Base-by-base conservation (phyloP, 2,797 vertebrate genomes). In the Halcyon leucocephala region DNA sequence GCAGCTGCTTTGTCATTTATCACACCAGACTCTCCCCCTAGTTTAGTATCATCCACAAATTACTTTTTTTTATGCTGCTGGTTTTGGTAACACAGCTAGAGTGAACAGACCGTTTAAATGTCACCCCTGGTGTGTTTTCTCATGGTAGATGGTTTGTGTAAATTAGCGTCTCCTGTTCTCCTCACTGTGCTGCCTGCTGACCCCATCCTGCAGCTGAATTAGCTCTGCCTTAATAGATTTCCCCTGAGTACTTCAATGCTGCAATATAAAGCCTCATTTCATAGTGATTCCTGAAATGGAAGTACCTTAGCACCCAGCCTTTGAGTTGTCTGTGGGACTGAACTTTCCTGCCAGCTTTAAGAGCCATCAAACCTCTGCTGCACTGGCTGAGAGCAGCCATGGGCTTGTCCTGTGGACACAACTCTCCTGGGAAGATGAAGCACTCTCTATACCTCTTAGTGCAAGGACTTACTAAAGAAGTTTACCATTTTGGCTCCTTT, bases 221-320 rank as follows among this genome's bases (percentile, higher is more conserved):
- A 86, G 52, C 77, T 86, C 72, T 94, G 77, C 84, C 57, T 76
- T 89, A 84, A 93, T 78, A 86, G 90, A 86, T 92, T 92, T 86
- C 66, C 70, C 66, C 60, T 1, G 8, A 86, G 48, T 64, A 82
- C 60, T 72, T 86, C 78, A 73, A 24, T 14, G 64, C 22, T 86
- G 65, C 24, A n/a, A 35, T 31, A 79, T 48, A 90, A 94, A 94
- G 42, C 51, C 33, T 89, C 60, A 61, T 92, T 93, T 92, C 83
- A 35, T 10, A 49, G 71, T 1, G 21, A 70, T 67, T 90, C 80
- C 57, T 60, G 62, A 88, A 79, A 93, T 73, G 51, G 12, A 79
- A 89, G 42, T 14, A 64, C 41, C 77, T 88, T 73, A 62, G 77
- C 62, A 70, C 39, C 39, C 44, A 83, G 51, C 72, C 88, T 46